phyloP scores from a whole-genome alignment of 2,797 vertebrate genomes.

The Todus mexicanus region DNA sequence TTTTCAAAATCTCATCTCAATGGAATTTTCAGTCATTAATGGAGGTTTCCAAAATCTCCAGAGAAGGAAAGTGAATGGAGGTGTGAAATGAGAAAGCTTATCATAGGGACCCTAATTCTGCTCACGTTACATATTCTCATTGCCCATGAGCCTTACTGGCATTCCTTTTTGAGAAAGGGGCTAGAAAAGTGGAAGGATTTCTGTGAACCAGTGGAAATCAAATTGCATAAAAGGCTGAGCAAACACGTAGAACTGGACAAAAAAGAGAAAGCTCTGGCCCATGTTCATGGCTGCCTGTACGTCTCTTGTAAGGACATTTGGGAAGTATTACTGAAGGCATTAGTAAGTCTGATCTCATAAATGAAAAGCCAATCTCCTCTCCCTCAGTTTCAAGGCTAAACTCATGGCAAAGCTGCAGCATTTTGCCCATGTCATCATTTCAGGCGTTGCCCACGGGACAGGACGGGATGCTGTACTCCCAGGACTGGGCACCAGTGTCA shows the following conservation, averaged over 20 bases:
- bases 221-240: neutral
- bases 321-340: neutral
- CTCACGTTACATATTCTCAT: neutral
- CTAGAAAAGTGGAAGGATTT: neutral
- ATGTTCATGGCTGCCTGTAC: neutral
- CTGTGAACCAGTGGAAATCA: neutral
- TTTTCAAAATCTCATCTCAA: neutral
- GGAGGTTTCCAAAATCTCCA: neutral
- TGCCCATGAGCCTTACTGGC: neutral
- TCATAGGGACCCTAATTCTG: neutral
- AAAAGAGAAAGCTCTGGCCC: neutral
- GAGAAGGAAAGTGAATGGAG: neutral
- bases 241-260: neutral
- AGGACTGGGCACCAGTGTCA: neutral
- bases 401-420: neutral
- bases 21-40: constrained; percentile 2
- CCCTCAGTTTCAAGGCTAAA: neutral
- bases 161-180: neutral
- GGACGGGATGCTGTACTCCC: neutral
- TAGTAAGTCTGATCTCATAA: neutral
- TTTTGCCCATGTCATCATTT: neutral
- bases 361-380: neutral
- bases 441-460: rapidly evolving
- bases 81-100: neutral
- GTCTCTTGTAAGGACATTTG: neutral